phyloP scores from a whole-genome alignment of 2,797 vertebrate species.

The Eulemur coronatus region DNA sequence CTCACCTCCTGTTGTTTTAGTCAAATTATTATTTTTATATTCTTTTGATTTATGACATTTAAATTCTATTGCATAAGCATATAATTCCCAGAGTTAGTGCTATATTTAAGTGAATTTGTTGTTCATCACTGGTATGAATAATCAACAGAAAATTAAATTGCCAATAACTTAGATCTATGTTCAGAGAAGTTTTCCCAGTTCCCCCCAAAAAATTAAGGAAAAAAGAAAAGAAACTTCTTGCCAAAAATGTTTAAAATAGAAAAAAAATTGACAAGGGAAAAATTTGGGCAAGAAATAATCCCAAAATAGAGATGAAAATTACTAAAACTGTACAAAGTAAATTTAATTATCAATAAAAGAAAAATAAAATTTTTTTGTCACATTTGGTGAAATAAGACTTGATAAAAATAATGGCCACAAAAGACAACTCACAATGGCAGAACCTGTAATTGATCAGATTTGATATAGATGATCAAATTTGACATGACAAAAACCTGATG shows the following conservation, averaged over 20 bases:
- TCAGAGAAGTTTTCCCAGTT: background rate
- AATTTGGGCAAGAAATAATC: background rate
- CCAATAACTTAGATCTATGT: background rate
- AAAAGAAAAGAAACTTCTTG: background rate
- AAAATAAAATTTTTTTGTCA: constrained; percentile 6
- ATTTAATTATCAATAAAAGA: constrained; percentile 1
- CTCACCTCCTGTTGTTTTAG: background rate
- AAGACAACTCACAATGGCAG: background rate
- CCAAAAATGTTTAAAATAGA: background rate
- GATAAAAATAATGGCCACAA: constrained; percentile 26
- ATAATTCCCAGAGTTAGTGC: constrained; percentile 1
- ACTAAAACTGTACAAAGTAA: constrained; percentile 14
- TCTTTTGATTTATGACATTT: background rate
- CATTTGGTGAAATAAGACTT: background rate
- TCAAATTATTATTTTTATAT: constrained; percentile 34
- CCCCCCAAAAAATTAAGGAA: background rate
- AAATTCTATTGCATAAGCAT: background rate
- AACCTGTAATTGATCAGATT: background rate
- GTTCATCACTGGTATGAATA: background rate
- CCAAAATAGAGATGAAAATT: background rate
- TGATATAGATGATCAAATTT: background rate
- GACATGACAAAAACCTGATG: background rate
- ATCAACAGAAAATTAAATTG: constrained; percentile 34
- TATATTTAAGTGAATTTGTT: background rate
- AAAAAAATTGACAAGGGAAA: background rate